Conservation (phyloP, 2,888 invertebrate species). For the Parnassius apollo region DNA sequence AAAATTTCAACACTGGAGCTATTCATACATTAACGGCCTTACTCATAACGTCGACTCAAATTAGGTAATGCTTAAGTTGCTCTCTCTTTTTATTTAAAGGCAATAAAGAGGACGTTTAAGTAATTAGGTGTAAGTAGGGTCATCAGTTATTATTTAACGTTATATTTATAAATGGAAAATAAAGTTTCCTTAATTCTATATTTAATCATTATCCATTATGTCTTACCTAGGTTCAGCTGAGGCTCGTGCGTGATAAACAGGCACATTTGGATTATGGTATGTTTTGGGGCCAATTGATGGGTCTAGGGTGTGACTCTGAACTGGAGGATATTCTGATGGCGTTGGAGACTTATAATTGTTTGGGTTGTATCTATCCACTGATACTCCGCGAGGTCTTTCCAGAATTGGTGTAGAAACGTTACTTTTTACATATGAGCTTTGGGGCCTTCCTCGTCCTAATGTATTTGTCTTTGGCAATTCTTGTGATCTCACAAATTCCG, state of each 20-base stretch:
- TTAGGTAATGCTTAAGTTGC: too few species aligned
- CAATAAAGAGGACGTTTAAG: too few species aligned
- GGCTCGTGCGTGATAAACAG: constrained; percentile 73
- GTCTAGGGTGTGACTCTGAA: constrained; percentile 72
- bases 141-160: too few species aligned
- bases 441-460: constrained; percentile 65
- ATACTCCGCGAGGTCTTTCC: constrained; percentile 67
- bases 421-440: constrained; percentile 58
- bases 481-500: constrained; percentile 63
- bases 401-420: constrained; percentile 49
- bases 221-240: constrained; percentile 74
- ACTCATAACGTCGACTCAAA: too few species aligned
- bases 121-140: too few species aligned
- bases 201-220: constrained; percentile 1
- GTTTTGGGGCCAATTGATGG: constrained; percentile 56
- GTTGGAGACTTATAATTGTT: constrained; percentile 65
- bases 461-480: constrained; percentile 71
- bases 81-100: too few species aligned
- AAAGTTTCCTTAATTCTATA: not conserved
- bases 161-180: not conserved
- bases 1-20: too few species aligned
- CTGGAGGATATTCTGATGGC: constrained; percentile 66
- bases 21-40: too few species aligned
- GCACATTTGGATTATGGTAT: constrained; percentile 71
- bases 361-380: constrained; percentile 73